Percentiles rank a stretch among this genome's conserved stretches.
phyloP scores from a whole-genome alignment of 2,113 vertebrate genomes.

The Labeo catla region DNA sequence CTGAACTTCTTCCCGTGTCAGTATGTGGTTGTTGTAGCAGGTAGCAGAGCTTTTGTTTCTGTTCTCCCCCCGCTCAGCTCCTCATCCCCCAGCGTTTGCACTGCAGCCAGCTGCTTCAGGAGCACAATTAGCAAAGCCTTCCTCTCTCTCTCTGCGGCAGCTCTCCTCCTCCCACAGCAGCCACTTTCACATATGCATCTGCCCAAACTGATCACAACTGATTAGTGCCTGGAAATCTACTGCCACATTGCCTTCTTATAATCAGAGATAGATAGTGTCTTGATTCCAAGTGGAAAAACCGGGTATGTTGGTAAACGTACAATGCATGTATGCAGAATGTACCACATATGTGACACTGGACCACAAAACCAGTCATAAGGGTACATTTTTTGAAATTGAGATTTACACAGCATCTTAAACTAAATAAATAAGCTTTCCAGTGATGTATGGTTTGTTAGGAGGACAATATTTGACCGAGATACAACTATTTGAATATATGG shows the following conservation, averaged over 20 bases:
- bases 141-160: conserved; percentile 71
- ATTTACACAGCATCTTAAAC: too few species aligned
- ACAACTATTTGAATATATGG: too few species aligned
- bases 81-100: conserved; percentile 55
- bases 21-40: not conserved
- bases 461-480: too few species aligned
- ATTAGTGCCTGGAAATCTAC: not conserved
- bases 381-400: too few species aligned
- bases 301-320: not conserved
- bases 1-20: not conserved
- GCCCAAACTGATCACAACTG: not conserved
- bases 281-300: not conserved
- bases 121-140: conserved; percentile 78
- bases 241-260: not conserved
- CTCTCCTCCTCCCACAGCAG: conserved; percentile 74
- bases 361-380: too few species aligned
- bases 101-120: conserved; percentile 83
- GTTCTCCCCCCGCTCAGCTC: not conserved
- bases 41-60: conserved; percentile 66
- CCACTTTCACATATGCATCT: conserved; percentile 41
- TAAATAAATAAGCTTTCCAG: too few species aligned
- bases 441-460: too few species aligned
- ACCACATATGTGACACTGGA: not conserved
- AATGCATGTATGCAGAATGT: not conserved
- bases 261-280: not conserved